phyloP scores from a whole-genome alignment of 1,140 invertebrate species.

The Caenorhabditis tropicalis region DNA sequence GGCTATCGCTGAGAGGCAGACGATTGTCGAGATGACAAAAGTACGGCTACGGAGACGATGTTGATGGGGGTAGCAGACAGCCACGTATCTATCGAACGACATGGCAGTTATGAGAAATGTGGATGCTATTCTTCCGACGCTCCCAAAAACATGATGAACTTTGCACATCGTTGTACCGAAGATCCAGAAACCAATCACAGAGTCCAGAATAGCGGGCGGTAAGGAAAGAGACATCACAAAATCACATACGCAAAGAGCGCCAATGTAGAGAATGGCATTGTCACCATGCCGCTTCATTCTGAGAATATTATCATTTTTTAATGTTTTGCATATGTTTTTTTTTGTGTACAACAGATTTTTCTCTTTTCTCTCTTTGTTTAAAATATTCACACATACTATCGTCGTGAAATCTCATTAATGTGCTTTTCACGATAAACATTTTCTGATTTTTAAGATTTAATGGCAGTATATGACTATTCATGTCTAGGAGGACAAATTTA shows the following conservation, averaged over 20 bases:
- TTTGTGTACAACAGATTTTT: too few species aligned
- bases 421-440: too few species aligned
- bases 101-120: slow-evolving; percentile 75
- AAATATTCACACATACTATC: too few species aligned
- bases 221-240: slow-evolving; percentile 69
- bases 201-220: slow-evolving; percentile 71
- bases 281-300: slow-evolving; percentile 57
- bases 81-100: slow-evolving; percentile 74
- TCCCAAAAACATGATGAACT: slow-evolving; percentile 68
- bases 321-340: too few species aligned
- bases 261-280: slow-evolving; percentile 70
- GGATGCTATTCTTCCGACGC: slow-evolving; percentile 70
- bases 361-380: too few species aligned
- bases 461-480: too few species aligned
- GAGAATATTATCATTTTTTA: neutral
- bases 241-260: slow-evolving; percentile 68
- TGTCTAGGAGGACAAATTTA: too few species aligned
- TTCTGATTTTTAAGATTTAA: too few species aligned
- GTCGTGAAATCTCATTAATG: too few species aligned
- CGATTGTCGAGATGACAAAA: slow-evolving; percentile 59
- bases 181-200: slow-evolving; percentile 71
- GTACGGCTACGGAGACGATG: slow-evolving; percentile 57
- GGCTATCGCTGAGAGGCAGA: slow-evolving; percentile 64
- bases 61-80: slow-evolving; percentile 73
- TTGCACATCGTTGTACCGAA: slow-evolving; percentile 69